Evolutionary conservation across 2,113 vertebrate species (phyloP).

Genomic region (Sapayoa aenigma): DNA sequence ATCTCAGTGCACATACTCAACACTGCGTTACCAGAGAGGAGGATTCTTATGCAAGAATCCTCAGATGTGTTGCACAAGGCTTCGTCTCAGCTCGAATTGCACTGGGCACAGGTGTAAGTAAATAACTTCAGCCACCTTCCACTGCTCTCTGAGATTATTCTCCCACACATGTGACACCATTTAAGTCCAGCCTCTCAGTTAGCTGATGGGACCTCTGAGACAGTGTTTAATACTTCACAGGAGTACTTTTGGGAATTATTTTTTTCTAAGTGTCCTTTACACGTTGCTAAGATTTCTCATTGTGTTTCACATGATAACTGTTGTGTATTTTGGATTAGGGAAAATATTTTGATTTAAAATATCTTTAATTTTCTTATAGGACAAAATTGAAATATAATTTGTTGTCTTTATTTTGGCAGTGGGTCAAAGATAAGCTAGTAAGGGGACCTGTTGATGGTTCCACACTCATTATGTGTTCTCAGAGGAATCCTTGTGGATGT

Average conservation of each 20-base stretch:
- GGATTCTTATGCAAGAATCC: neutral
- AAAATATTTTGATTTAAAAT: neutral
- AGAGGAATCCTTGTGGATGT: neutral
- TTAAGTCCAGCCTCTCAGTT: neutral
- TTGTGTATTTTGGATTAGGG: neutral
- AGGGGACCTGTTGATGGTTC: neutral
- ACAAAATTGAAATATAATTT: neutral
- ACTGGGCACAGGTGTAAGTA: neutral
- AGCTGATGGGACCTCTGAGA: neutral
- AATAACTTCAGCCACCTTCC: neutral
- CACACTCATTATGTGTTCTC: fast-evolving
- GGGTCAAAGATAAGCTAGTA: neutral
- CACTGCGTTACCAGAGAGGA: neutral
- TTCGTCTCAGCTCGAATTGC: neutral
- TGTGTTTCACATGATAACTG: neutral
- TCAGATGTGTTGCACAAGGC: neutral
- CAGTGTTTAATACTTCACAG: neutral
- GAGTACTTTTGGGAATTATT: neutral
- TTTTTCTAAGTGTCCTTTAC: neutral
- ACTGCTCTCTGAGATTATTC: neutral
- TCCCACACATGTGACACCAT: neutral
- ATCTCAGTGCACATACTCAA: neutral
- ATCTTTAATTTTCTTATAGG: neutral
- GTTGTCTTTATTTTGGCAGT: neutral
- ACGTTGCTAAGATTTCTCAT: neutral